phyloP scores from a whole-genome alignment of 2,888 invertebrate genomes.

The Neoaliturus tenellus region DNA sequence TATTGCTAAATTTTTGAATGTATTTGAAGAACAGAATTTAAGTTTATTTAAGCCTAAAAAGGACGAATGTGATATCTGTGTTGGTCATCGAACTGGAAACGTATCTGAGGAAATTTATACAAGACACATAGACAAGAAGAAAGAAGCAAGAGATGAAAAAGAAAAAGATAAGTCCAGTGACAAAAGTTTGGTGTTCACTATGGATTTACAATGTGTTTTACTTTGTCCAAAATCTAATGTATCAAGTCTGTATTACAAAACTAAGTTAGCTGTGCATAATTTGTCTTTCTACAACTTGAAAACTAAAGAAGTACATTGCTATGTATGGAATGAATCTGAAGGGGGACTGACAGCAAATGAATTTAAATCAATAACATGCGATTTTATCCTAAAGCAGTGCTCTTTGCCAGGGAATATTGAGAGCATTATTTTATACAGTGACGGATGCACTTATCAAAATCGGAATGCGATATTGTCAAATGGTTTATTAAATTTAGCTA shows the following conservation, averaged over 20 bases:
- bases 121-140: background rate
- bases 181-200: background rate
- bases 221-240: constrained; percentile 29
- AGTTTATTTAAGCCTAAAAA: constrained; percentile 60
- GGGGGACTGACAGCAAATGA: background rate
- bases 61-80: constrained; percentile 53
- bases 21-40: constrained; percentile 36
- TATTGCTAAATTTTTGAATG: background rate
- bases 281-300: constrained; percentile 36
- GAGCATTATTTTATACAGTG: constrained; percentile 66
- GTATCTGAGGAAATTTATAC: background rate
- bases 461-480: constrained; percentile 67
- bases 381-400: background rate
- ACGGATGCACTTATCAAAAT: constrained; percentile 68
- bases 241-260: constrained; percentile 10
- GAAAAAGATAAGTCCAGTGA: background rate
- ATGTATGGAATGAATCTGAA: background rate
- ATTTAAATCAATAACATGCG: background rate
- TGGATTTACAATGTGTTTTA: constrained; percentile 54
- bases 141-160: background rate
- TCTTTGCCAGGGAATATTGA: background rate
- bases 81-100: constrained; percentile 3
- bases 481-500: constrained; percentile 61
- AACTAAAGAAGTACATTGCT: background rate
- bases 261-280: constrained; percentile 22